Evolutionary conservation across 2,888 invertebrate genomes (phyloP).

Genomic region (Epirrita christyi): DNA sequence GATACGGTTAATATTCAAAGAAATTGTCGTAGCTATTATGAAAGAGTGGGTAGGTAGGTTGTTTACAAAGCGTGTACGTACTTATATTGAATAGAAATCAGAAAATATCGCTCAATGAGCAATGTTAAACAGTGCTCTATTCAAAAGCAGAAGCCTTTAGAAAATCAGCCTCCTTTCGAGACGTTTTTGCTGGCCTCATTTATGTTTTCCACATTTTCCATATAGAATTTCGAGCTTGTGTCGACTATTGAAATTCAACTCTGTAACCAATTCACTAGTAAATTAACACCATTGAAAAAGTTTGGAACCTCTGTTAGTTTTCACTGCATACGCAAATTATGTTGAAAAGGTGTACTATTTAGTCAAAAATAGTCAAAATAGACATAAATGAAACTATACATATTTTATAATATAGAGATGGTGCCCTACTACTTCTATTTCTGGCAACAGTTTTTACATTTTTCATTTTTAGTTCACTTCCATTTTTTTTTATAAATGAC

Average conservation of each 20-base stretch:
- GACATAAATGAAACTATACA: no score
- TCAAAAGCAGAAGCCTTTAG: slow-evolving; percentile 76
- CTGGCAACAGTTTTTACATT: no score
- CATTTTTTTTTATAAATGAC: no score
- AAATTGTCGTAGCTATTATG: not conserved
- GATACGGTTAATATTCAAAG: not conserved
- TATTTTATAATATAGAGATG: no score
- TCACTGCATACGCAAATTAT: not conserved
- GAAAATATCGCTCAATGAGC: slow-evolving; percentile 78
- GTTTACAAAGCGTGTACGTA: slow-evolving; percentile 50
- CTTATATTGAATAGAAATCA: slow-evolving; percentile 69
- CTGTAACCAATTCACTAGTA: slow-evolving; percentile 68
- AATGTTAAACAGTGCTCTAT: slow-evolving; percentile 79
- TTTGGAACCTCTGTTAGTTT: not conserved
- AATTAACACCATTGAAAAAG: slow-evolving; percentile 73
- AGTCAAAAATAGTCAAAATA: not conserved
- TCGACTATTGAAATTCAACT: slow-evolving; percentile 72
- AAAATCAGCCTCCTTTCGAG: slow-evolving; percentile 79
- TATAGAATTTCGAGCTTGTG: slow-evolving; percentile 70
- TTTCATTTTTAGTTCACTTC: no score
- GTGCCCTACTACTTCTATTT: no score
- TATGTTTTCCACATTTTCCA: slow-evolving; percentile 80
- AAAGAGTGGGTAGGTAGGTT: slow-evolving; percentile 25
- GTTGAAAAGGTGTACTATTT: not conserved
- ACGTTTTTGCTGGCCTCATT: slow-evolving; percentile 72